phyloP scores from a whole-genome alignment of 2,888 invertebrate species.

The Laspeyria flexula region DNA sequence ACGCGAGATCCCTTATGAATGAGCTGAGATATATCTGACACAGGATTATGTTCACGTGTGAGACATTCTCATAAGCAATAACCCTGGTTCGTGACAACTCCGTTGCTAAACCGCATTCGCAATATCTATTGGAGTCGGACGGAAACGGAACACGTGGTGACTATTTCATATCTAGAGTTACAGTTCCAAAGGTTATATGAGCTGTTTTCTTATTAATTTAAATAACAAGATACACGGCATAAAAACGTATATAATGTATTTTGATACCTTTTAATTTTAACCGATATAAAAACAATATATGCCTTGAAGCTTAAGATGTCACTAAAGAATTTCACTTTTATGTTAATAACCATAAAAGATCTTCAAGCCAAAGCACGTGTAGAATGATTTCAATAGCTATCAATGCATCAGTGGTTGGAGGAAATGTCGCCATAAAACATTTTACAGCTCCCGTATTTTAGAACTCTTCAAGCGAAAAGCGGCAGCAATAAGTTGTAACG shows the following conservation, averaged over 20 bases:
- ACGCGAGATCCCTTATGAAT: slow-evolving; percentile 10
- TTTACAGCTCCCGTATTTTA: slow-evolving; percentile 26
- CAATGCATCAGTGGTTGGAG: slow-evolving; percentile 12
- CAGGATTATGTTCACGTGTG: slow-evolving; percentile 24
- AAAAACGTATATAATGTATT: too few relatives aligned
- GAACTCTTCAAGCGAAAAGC: slow-evolving; percentile 23
- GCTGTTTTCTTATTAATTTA: not conserved
- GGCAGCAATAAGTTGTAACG: slow-evolving; percentile 12
- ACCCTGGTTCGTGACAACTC: slow-evolving; percentile 25
- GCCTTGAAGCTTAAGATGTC: not conserved
- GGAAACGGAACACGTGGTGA: slow-evolving; percentile 53
- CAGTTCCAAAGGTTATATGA: slow-evolving; percentile 4
- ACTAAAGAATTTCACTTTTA: not conserved
- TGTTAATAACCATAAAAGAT: not conserved
- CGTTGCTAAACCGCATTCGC: slow-evolving; percentile 35
- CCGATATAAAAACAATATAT: too few relatives aligned
- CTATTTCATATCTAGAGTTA: slow-evolving; percentile 32
- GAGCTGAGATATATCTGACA: slow-evolving; percentile 11
- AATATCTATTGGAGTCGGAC: slow-evolving; percentile 45
- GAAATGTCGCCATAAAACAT: slow-evolving; percentile 27
- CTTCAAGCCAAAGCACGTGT: not conserved
- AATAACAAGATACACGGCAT: not conserved
- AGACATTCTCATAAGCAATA: slow-evolving; percentile 36
- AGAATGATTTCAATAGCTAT: slow-evolving; percentile 10
- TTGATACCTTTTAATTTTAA: too few relatives aligned